Conservation (phyloP, 2,888 invertebrate genomes). For the Andrena fulva region DNA sequence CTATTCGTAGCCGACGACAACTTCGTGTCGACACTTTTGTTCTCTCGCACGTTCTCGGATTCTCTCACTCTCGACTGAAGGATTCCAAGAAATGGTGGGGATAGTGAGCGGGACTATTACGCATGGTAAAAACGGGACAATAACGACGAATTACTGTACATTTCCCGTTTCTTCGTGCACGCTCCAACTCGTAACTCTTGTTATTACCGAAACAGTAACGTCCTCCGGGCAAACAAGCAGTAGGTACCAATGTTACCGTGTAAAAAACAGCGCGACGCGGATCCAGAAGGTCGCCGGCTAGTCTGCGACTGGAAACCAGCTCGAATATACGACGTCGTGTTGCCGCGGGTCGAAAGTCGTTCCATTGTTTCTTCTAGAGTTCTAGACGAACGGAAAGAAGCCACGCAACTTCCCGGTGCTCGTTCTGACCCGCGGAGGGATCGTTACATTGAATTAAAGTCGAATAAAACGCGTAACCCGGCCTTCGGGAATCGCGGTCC, state of each 20-base stretch:
- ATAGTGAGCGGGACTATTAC: too few species aligned
- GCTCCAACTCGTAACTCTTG: not conserved
- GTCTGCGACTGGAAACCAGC: slow-evolving; percentile 62
- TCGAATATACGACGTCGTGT: slow-evolving; percentile 53
- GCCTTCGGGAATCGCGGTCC: not conserved
- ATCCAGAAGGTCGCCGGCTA: slow-evolving; percentile 68
- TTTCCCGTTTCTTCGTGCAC: not conserved
- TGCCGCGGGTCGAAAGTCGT: slow-evolving; percentile 48
- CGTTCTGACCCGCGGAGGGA: slow-evolving; percentile 42
- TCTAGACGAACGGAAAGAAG: slow-evolving; percentile 30
- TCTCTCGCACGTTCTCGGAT: too few species aligned
- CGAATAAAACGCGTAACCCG: slow-evolving; percentile 42
- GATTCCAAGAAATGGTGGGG: too few species aligned
- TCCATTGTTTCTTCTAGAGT: slow-evolving; percentile 59
- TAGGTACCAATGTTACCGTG: not conserved
- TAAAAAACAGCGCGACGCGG: slow-evolving; percentile 13
- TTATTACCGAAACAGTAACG: not conserved
- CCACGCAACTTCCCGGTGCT: slow-evolving; percentile 50
- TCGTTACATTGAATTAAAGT: slow-evolving; percentile 70
- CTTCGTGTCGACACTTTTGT: too few species aligned
- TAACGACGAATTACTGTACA: too few species aligned
- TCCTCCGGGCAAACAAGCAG: not conserved
- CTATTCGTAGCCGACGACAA: too few species aligned
- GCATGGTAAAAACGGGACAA: too few species aligned
- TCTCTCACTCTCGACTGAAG: too few species aligned